Base-by-base conservation (phyloP, 2,113 vertebrate species). In the Gobiocypris rarus region DNA sequence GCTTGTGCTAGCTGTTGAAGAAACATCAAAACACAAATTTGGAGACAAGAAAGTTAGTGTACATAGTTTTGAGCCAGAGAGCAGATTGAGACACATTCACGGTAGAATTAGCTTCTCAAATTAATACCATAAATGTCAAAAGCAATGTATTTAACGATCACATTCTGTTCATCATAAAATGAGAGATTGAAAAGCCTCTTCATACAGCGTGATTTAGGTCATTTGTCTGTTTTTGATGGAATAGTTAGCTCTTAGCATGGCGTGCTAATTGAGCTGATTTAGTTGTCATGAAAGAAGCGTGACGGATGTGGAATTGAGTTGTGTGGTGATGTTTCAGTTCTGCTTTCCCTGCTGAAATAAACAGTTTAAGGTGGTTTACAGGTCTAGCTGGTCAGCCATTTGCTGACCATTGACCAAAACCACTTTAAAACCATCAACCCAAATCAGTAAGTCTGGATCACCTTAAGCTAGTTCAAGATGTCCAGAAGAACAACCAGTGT, bases 201-300 rank as follows among this genome's bases (percentile, higher is more conserved):
- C 17, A 8, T 54, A 22, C 52, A 54, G 52, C 1, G 34, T 5
- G 22, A 28, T 75, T 28, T 75, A 75, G 73, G 48, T 75, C 82
- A 9, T 9, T 45, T 82, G 90, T 88, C 59, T 85, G 89, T 91
- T 82, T 74, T 87, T 85, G 87, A 81, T 86, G 83, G 85, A 87
- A 87, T 87, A 81, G 52, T 80, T 89, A 79, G 90, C 81, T 26
- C 83, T 11, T 86, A 86, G 84, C 81, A 83, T 85, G 89, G 87
- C 88, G 85, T 89, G 86, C 81, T 90, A 89, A 89, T 90, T 88
- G 92, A 92, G 92, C 92, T 92, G 93, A 94, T 94, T 91, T 93
- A 93, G 93, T 88, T 90, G 92, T 93, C 93, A 93, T 87, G 89
- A 91, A 89, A 92, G 85, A 85, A 91, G 93, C 86, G 91, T 92